A percentile compares a stretch with the other conserved stretches of the same genome.
phyloP scores from a whole-genome alignment of 2,113 vertebrate species.

The Cardinalis cardinalis region DNA sequence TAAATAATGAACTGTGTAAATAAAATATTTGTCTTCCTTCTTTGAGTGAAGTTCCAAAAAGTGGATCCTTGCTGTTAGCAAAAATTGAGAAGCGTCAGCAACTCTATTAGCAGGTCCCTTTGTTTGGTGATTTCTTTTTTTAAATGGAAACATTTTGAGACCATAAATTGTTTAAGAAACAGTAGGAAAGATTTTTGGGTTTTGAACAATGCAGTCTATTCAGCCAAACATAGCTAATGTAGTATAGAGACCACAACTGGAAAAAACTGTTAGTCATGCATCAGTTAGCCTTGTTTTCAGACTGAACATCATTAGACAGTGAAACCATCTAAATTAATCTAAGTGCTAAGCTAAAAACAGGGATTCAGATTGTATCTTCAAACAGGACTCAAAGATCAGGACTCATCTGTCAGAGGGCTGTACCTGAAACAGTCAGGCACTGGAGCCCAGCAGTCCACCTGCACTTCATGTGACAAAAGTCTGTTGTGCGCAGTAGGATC shows the following conservation, averaged over 20 bases:
- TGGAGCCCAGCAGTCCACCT: background rate
- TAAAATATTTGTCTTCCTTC: background rate
- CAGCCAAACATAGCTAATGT: conserved; percentile 3
- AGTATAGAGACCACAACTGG: background rate
- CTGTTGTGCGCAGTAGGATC: background rate
- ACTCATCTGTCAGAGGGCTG: background rate
- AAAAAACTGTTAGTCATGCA: conserved; percentile 21
- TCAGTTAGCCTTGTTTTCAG: conserved; percentile 2
- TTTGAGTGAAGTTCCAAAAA: background rate
- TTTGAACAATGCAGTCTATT: background rate
- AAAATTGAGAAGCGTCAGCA: background rate
- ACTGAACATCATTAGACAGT: background rate
- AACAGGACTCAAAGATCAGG: background rate
- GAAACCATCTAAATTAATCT: background rate
- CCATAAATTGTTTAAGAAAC: conserved; percentile 10
- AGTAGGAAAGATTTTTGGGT: conserved; percentile 13
- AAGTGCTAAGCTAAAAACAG: background rate
- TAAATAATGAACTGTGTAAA: conserved; percentile 4
- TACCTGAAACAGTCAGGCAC: background rate
- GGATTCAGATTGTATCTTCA: background rate
- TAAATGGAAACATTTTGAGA: background rate
- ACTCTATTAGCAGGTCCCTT: background rate
- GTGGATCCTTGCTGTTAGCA: background rate
- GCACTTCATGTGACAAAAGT: background rate
- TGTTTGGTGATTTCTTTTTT: conserved; percentile 11